Evolutionary conservation across 2,113 vertebrate genomes (phyloP).

Genomic region (Mustela lutreola): DNA sequence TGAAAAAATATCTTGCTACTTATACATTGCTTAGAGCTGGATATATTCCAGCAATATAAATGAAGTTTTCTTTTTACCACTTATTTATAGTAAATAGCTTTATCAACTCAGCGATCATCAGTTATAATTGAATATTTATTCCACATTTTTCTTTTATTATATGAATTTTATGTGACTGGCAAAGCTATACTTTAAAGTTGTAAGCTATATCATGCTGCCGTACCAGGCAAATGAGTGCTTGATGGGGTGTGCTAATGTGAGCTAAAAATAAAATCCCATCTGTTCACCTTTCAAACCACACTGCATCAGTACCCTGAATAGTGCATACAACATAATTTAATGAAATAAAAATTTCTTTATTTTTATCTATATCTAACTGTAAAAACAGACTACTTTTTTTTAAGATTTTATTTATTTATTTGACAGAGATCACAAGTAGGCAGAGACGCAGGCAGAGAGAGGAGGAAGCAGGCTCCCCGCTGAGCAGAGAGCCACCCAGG

Average conservation of each 20-base stretch:
- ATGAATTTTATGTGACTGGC: slow-evolving; percentile 78
- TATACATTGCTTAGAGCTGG: not conserved
- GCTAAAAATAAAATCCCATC: slow-evolving; percentile 91
- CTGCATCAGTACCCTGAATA: slow-evolving; percentile 79
- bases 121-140: slow-evolving; percentile 85
- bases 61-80: slow-evolving; percentile 49
- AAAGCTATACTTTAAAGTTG: slow-evolving; percentile 82
- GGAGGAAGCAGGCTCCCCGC: too few relatives aligned
- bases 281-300: slow-evolving; percentile 88
- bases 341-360: slow-evolving; percentile 85
- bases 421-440: too few relatives aligned
- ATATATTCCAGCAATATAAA: slow-evolving; percentile 38
- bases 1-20: slow-evolving; percentile 27
- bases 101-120: slow-evolving; percentile 68
- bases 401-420: too few relatives aligned
- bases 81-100: slow-evolving; percentile 69
- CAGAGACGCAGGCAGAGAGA: too few relatives aligned
- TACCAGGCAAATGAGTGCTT: slow-evolving; percentile 87
- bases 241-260: slow-evolving; percentile 86
- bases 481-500: too few relatives aligned
- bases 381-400: slow-evolving; percentile 71
- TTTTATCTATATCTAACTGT: slow-evolving; percentile 77
- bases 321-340: slow-evolving; percentile 83
- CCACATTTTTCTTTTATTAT: slow-evolving; percentile 78
- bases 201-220: slow-evolving; percentile 85